Base-by-base conservation (phyloP, 2,113 vertebrate genomes). In the Tachysurus vachellii region DNA sequence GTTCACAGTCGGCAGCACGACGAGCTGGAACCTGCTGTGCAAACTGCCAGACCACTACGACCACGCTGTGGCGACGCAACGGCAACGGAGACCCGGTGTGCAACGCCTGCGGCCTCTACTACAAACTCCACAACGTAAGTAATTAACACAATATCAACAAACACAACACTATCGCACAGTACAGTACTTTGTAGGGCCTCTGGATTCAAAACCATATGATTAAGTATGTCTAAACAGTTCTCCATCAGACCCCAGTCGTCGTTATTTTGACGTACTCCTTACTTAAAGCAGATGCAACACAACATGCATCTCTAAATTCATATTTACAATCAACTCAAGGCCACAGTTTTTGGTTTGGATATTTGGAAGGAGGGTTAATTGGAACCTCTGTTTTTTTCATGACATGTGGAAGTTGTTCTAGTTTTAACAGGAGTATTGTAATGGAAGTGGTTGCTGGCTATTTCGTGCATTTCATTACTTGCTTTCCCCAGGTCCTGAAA, bases 101-200 rank as follows among this genome's bases (percentile, higher is more conserved):
- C 92, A 99, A 99, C 85, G 98, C 98, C 96, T 99, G 98, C 66
- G 98, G 98, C 92, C 97, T 99, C 90, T 99, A 99, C 97, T 99
- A 96, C 92, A 99, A 99, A 94, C 96, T 99, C 91, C 98, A 99
- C 96, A 99, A 99, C 93, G 98, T 99, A 94, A 99, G 98, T 97
- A 89, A 84, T 81, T 84, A 79, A 44, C 79, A 56, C 42, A 88
- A 16, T 28, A 14, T 79, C 50, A 79, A 81, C 56, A 42, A 61
- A 61, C 79, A 81, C 79, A 61, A 81, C 56, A 42, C 36, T 13
- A 42, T 2, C n/a, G 23, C 56, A 61, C 79, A 61, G 26, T 14
- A 14, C 26, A 44, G 21, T 23, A 61, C 31, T 59, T 23, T 17
- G 19, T 4, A 21, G 31, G 17, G 28, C 54, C 56, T 42, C 56